Conservation (phyloP, 2,113 vertebrate genomes). For the Mohoua ochrocephala region DNA sequence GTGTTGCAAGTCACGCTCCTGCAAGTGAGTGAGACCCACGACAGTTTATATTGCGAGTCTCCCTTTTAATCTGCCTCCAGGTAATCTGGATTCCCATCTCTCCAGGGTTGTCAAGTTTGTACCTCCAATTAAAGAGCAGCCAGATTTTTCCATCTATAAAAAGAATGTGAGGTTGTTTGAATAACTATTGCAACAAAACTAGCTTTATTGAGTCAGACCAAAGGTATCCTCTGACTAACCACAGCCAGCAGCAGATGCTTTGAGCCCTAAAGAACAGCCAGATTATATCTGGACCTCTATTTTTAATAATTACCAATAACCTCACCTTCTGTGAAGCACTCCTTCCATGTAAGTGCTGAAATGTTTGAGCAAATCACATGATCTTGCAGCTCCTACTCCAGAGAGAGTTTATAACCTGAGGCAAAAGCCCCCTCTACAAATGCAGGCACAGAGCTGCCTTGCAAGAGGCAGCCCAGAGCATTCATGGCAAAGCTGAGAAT, state of each 20-base stretch:
- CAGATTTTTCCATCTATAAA: neutral
- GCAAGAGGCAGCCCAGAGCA: neutral
- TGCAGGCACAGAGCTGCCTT: neutral
- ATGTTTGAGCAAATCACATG: neutral
- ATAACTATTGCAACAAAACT: neutral
- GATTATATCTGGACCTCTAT: neutral
- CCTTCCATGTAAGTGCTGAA: neutral
- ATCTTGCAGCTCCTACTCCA: neutral
- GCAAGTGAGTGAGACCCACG: neutral
- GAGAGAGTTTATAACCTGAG: neutral
- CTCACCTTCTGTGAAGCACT: neutral
- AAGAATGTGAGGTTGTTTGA: neutral
- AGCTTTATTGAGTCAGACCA: neutral
- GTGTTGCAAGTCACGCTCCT: neutral
- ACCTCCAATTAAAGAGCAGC: neutral
- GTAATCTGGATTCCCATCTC: neutral
- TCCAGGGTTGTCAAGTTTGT: neutral
- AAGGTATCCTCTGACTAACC: neutral
- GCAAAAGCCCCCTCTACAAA: neutral
- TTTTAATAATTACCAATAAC: neutral
- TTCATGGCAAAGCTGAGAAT: neutral
- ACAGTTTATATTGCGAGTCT: neutral
- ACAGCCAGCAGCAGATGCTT: neutral
- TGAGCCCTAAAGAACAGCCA: neutral
- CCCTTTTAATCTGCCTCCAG: neutral